A percentile compares a stretch with the other conserved stretches of the same genome.
phyloP scores from a whole-genome alignment of 2,888 invertebrate species.

The Mimas tiliae region DNA sequence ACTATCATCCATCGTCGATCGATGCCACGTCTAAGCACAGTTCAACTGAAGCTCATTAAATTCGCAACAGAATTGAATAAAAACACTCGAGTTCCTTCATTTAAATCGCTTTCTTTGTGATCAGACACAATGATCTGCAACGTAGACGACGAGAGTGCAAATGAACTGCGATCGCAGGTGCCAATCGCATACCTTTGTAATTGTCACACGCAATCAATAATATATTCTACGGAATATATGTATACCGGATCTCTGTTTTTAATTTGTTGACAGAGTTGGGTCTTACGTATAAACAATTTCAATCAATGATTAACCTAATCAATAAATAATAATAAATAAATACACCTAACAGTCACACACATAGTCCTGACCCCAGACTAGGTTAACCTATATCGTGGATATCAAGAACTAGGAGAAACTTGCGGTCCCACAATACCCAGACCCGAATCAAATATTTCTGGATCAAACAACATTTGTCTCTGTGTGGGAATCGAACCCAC shows the following conservation, averaged over 20 bases:
- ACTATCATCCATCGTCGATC: neutral
- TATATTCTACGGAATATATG: neutral
- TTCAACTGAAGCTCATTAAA: constrained; percentile 12
- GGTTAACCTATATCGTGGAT: too few species aligned
- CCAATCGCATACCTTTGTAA: constrained; percentile 35
- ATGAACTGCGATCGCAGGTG: constrained; percentile 38
- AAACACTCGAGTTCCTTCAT: constrained; percentile 13
- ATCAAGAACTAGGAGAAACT: too few species aligned
- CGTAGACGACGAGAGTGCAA: constrained; percentile 35
- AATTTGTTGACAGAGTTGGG: too few species aligned
- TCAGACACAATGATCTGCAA: constrained; percentile 27
- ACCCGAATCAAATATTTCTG: too few species aligned
- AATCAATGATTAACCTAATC: neutral
- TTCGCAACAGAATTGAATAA: constrained; percentile 17
- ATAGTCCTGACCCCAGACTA: too few species aligned
- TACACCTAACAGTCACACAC: too few species aligned
- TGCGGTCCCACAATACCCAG: too few species aligned
- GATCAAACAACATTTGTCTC: too few species aligned
- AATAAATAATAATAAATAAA: too few species aligned
- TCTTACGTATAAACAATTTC: too few species aligned
- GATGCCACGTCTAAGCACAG: neutral
- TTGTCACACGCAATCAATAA: constrained; percentile 28
- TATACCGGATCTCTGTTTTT: neutral
- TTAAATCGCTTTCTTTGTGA: constrained; percentile 24
- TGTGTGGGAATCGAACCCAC: too few species aligned